A percentile compares a stretch with the other conserved stretches of the same genome.
Evolutionary conservation across 2,113 vertebrate species (phyloP).

Genomic region (Anthoscopus minutus): DNA sequence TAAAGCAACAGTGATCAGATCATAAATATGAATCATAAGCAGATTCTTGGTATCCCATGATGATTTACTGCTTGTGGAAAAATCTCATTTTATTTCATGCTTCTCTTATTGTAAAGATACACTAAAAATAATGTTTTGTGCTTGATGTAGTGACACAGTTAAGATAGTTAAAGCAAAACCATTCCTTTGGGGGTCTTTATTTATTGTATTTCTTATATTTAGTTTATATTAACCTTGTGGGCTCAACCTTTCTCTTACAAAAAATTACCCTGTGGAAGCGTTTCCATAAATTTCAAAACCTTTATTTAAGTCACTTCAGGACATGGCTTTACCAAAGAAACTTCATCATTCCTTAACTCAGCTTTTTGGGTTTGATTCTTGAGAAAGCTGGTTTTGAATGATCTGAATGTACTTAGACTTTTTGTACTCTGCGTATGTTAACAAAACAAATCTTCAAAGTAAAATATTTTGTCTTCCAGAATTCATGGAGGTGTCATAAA

Average conservation of each 20-base stretch:
- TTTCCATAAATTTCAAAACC: not conserved
- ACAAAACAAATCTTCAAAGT: not conserved
- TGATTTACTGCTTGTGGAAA: not conserved
- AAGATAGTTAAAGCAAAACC: not conserved
- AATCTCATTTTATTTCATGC: not conserved
- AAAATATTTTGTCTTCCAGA: constrained; percentile 32
- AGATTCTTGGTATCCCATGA: not conserved
- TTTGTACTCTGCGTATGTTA: not conserved
- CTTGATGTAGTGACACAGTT: not conserved
- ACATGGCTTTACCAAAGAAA: constrained; percentile 4
- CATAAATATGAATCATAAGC: not conserved
- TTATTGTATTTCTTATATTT: not conserved
- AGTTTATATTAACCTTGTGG: not conserved
- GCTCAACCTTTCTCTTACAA: not conserved
- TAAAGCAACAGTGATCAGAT: not conserved
- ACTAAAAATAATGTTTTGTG: not conserved
- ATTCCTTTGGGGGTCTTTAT: not conserved
- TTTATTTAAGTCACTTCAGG: not conserved
- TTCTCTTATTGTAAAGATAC: not conserved
- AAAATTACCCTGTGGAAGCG: not conserved
- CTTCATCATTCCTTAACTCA: not conserved
- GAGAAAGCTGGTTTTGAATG: not conserved
- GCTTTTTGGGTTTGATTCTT: not conserved
- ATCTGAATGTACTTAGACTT: not conserved
- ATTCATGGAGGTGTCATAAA: constrained; percentile 37